Conservation (phyloP, 2,797 vertebrate genomes). For the Steatocranus sp. region DNA sequence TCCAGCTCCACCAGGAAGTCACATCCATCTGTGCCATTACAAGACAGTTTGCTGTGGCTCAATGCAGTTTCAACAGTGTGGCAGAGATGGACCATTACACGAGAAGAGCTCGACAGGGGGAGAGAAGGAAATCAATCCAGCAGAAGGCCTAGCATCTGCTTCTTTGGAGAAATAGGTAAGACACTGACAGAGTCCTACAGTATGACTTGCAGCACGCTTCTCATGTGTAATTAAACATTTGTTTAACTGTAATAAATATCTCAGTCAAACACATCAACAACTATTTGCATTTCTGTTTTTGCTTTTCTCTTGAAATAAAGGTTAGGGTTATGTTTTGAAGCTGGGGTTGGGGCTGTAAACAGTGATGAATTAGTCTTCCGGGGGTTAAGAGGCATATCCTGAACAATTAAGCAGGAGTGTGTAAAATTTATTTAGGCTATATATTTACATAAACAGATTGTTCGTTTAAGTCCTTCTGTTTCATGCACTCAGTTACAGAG, state of each 20-base stretch:
- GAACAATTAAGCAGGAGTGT: neutral
- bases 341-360: neutral
- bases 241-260: neutral
- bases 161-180: neutral
- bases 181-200: neutral
- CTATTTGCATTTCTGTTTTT: neutral
- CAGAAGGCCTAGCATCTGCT: neutral
- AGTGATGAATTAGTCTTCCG: neutral
- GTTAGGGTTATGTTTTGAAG: neutral
- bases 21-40: neutral
- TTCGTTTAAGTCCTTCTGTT: neutral
- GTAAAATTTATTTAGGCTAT: neutral
- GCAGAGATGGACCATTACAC: neutral
- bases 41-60: neutral
- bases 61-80: neutral
- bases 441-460: neutral
- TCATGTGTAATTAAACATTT: neutral
- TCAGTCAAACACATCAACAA: neutral
- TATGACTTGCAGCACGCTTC: neutral
- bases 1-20: neutral
- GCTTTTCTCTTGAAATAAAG: neutral
- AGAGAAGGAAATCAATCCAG: neutral
- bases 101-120: neutral
- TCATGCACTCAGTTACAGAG: neutral
- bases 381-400: neutral